Percentiles rank a stretch among this genome's conserved stretches.
Conservation (phyloP, 2,797 vertebrate genomes). For the Staurois parvus region DNA sequence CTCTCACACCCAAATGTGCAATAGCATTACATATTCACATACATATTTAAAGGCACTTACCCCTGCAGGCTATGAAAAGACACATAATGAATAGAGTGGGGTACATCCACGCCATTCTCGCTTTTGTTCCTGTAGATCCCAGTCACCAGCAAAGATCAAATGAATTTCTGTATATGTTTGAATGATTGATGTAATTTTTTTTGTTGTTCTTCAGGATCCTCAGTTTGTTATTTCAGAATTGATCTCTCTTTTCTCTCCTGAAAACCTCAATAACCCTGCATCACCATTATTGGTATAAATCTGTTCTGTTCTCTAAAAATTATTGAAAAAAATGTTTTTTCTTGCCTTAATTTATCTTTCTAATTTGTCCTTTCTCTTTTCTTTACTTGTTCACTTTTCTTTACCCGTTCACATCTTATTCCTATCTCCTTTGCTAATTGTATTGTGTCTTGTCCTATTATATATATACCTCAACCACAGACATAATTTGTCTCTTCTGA, state of each 20-base stretch:
- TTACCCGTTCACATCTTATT: not conserved
- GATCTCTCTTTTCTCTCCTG: no score
- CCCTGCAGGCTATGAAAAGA: conserved; percentile 14
- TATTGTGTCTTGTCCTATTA: not conserved
- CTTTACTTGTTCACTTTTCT: not conserved
- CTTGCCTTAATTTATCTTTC: not conserved
- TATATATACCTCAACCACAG: not conserved
- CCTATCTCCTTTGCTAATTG: not conserved
- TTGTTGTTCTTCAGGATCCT: no score
- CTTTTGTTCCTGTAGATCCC: not conserved
- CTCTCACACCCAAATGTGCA: not conserved
- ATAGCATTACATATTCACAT: not conserved
- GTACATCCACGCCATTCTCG: conserved; percentile 5
- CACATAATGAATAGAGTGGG: not conserved
- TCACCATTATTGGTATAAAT: no score
- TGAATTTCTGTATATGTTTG: no score
- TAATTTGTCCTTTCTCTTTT: no score
- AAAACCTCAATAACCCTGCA: no score
- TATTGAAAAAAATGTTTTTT: not conserved
- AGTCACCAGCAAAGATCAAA: no score
- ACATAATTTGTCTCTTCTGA: not conserved
- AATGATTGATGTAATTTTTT: no score
- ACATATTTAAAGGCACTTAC: not conserved
- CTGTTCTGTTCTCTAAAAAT: not conserved
- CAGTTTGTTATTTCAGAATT: no score